These are phyloP conservation scores for Gymnocypris eckloni DNA, from an alignment of 2,797 vertebrate genomes.

Conservation along the genomic window DNA sequence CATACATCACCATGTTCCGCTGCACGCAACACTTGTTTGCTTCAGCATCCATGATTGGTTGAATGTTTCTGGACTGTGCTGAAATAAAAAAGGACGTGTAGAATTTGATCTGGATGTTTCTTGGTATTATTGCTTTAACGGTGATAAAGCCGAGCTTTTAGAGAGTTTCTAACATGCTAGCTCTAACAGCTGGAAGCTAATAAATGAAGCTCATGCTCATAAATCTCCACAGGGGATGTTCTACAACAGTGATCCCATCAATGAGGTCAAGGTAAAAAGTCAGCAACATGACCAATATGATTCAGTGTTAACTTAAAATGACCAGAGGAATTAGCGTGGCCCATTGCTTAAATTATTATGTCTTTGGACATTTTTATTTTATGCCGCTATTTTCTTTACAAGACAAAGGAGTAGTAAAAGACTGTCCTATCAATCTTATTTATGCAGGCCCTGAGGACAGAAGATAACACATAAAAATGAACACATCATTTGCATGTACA, in stretches of 20 bases:
- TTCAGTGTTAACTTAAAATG: neutral
- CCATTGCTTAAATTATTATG: slow-evolving; percentile 15
- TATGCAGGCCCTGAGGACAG: neutral
- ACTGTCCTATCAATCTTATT: neutral
- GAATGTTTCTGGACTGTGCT: slow-evolving; percentile 36
- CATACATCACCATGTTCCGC: slow-evolving; percentile 53
- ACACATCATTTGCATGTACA: neutral
- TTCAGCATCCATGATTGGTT: slow-evolving; percentile 26
- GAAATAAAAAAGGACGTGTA: slow-evolving; percentile 43
- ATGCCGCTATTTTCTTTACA: neutral
- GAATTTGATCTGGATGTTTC: slow-evolving; percentile 22
- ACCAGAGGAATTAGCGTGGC: neutral
- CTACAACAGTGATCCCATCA: slow-evolving; percentile 33
- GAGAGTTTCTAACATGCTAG: slow-evolving; percentile 7
- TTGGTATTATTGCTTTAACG: slow-evolving; percentile 9
- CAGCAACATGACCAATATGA: neutral
- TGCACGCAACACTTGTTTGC: slow-evolving; percentile 56
- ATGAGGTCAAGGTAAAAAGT: slow-evolving; percentile 20
- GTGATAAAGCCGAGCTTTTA: slow-evolving; percentile 18
- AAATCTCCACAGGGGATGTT: slow-evolving; percentile 26
- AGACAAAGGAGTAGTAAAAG: neutral
- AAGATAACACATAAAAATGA: neutral
- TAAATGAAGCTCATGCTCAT: neutral
- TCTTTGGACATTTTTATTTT: neutral
- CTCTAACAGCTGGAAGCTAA: slow-evolving; percentile 24